Evolutionary conservation across 1,140 invertebrate species (phyloP), one percentile per base, ranked within the genome.

Genomic region (Zaprionus tsacasi): DNA sequence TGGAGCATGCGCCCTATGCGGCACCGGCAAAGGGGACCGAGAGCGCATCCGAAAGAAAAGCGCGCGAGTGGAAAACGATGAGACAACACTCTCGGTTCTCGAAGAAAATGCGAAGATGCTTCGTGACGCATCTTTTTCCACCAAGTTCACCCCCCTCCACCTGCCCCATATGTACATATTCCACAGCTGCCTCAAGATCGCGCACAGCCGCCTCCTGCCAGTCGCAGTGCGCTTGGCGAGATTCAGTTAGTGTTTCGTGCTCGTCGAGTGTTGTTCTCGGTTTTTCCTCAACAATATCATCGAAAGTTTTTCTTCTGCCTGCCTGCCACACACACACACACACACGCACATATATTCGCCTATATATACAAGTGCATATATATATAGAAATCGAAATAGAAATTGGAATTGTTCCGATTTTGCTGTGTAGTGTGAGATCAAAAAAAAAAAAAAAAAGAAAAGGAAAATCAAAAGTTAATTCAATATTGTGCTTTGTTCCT

Each of bases 251-350:
- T 92, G 91, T 92, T 92, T 92, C 91, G 91, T 92, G 85, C 91
- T 92, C 91, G 91, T 92, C 91, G 91, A 92, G 91, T 92, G 91
- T 92, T 92, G 91, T 92, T 92, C 91, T 92, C 91, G 91, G 86
- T 92, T 92, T 73, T 91, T 91, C 81, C 88, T 91, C 83, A 71
- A 63, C 85, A 87, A 79, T 81, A 87, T 88, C 73, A 87, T 82
- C 73, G 76, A 91, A 90, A 91, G 81, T 87, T 91, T 76, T 87
- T 86, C 81, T 50, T 50, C 45, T 50, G 70, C 68, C 67, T 30
- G 27, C 27, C 27, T 30, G 27, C 27, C 27, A 82, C 73, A 74
- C 56, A 36, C n/a, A 56, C 30, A 56, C 30, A 56, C 10, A 57
- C 33, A 57, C 25, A 57, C 33, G 30, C 33, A 57, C 13, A 77